A percentile compares a stretch with the other conserved stretches of the same genome.
phyloP scores from a whole-genome alignment of 92 coral and sea anemone genomes.

The Parazoanthus darwini region DNA sequence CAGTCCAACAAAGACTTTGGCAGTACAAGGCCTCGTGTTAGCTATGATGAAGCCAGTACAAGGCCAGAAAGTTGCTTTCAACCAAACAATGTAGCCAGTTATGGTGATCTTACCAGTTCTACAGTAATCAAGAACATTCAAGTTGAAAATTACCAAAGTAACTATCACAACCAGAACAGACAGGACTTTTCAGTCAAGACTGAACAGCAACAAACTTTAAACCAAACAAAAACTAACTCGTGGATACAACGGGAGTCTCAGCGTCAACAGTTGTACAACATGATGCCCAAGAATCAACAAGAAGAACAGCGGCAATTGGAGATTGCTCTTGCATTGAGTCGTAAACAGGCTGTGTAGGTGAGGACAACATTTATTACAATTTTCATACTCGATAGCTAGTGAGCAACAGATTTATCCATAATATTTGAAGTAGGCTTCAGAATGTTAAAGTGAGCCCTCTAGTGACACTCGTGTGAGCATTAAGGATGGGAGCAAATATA shows the following conservation, averaged over 20 bases:
- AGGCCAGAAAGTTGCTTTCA: not conserved
- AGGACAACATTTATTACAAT: not conserved
- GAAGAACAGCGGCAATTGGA: conserved; percentile 22
- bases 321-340: conserved; percentile 35
- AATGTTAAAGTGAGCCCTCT: no score
- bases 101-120: not conserved
- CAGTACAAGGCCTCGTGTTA: not conserved
- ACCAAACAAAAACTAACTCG: not conserved
- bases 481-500: no score
- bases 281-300: conserved; percentile 24
- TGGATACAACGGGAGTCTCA: conserved; percentile 18
- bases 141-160: conserved; percentile 5
- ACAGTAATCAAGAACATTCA: not conserved
- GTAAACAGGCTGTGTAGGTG: not conserved
- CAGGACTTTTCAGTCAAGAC: not conserved
- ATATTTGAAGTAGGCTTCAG: no score
- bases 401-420: no score
- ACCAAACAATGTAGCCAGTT: not conserved
- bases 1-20: not conserved
- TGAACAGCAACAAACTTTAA: not conserved
- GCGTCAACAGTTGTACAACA: conserved; percentile 22
- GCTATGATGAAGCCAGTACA: not conserved
- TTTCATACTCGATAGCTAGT: no score
- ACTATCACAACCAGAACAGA: not conserved
- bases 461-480: no score